Conservation (phyloP, 2,113 vertebrate species). For the Sprattus sprattus region DNA sequence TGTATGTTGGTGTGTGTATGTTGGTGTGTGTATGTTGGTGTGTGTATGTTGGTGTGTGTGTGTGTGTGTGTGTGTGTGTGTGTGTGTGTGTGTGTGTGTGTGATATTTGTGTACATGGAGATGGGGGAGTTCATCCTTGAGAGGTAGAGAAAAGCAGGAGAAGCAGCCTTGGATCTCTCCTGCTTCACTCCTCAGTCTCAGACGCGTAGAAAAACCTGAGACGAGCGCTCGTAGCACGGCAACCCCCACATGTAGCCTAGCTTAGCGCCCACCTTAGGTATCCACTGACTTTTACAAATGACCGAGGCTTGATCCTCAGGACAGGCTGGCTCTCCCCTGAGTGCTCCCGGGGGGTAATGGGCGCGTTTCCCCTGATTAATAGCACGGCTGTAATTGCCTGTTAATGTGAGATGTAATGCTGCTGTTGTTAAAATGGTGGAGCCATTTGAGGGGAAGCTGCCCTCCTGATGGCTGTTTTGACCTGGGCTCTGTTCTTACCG, state of each 20-base stretch:
- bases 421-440: not conserved
- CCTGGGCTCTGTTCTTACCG: not conserved
- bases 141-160: not conserved
- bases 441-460: not conserved
- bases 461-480: conserved; percentile 1
- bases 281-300: not conserved
- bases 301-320: not conserved
- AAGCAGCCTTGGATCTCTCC: not conserved
- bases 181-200: not conserved
- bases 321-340: not conserved
- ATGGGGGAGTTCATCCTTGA: not conserved
- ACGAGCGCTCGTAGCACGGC: not conserved
- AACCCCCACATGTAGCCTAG: not conserved
- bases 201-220: not conserved
- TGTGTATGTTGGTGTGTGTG: not conserved
- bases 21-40: not conserved
- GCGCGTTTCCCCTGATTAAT: not conserved
- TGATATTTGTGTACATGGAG: not conserved
- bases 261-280: not conserved
- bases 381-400: not conserved
- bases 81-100: not conserved
- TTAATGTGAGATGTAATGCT: conserved; percentile 4
- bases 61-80: not conserved
- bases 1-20: not conserved
- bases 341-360: not conserved